These are phyloP conservation scores for Zhengitettix transpicula DNA, from an alignment of 2,888 invertebrate genomes.

Conservation along the genomic window DNA sequence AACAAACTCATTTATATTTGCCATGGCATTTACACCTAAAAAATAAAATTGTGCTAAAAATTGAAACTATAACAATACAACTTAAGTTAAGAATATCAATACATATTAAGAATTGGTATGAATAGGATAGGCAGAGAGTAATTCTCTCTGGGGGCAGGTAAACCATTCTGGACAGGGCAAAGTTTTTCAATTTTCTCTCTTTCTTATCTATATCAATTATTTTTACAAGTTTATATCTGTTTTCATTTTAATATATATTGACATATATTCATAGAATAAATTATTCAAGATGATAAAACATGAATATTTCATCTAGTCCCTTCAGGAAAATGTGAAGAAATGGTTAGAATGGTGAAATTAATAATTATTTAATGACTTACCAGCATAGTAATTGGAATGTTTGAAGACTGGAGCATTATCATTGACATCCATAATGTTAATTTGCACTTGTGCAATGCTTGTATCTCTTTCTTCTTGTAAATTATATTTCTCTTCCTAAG, in stretches of 20 bases:
- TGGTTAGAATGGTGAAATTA: neutral
- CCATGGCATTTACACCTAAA: slow-evolving; percentile 57
- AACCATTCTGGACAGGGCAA: too few species aligned
- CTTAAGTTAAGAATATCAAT: neutral
- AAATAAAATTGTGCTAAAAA: slow-evolving; percentile 16
- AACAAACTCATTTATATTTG: slow-evolving; percentile 57
- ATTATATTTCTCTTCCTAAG: slow-evolving; percentile 6
- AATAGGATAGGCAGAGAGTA: too few species aligned
- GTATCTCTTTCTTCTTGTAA: slow-evolving; percentile 24
- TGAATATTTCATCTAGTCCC: too few species aligned
- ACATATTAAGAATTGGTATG: neutral
- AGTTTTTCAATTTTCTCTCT: too few species aligned
- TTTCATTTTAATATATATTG: too few species aligned
- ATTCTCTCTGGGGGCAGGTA: too few species aligned
- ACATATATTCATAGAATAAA: too few species aligned
- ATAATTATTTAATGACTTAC: too few species aligned
- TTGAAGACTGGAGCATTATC: slow-evolving; percentile 68
- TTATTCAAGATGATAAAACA: too few species aligned
- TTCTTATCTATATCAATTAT: too few species aligned
- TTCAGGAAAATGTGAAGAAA: neutral
- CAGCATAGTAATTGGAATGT: slow-evolving; percentile 45
- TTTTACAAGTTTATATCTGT: too few species aligned
- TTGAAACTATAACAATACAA: neutral
- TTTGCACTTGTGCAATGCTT: slow-evolving; percentile 51
- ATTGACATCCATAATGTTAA: slow-evolving; percentile 64